These are phyloP conservation scores for Camponotus pennsylvanicus DNA, from an alignment of 1,140 invertebrate species.

Conservation along the genomic window DNA sequence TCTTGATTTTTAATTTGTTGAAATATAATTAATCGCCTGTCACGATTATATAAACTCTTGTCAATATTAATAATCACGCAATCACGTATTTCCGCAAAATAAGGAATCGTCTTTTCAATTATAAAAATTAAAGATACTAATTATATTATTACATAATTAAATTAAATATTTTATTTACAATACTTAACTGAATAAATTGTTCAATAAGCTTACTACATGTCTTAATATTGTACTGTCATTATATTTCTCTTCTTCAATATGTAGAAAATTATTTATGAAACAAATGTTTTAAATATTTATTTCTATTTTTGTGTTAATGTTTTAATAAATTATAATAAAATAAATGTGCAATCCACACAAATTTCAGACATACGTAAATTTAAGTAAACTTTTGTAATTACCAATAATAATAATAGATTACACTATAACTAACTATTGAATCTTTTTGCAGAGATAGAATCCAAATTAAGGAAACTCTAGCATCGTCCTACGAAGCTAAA, in stretches of 20 bases:
- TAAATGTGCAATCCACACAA: background rate
- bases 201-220: background rate
- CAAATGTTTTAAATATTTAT: background rate
- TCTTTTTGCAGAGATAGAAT: conserved; percentile 82
- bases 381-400: background rate
- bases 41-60: background rate
- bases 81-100: background rate
- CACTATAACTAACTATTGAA: conserved; percentile 7
- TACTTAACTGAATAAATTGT: background rate
- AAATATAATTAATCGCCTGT: background rate
- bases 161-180: background rate
- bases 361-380: background rate
- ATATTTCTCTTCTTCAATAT: background rate
- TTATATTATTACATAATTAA: background rate
- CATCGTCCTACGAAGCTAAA: conserved; percentile 76
- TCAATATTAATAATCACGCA: background rate
- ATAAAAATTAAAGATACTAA: background rate
- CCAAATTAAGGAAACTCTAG: conserved; percentile 74
- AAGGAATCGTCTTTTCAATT: background rate
- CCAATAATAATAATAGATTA: background rate
- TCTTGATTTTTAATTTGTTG: background rate
- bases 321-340: background rate
- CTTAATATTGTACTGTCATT: background rate
- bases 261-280: background rate
- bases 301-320: background rate